Evolutionary conservation across 2,888 invertebrate species (phyloP), one percentile per base, ranked within the genome.

Genomic region (Drosophila hamatofila): DNA sequence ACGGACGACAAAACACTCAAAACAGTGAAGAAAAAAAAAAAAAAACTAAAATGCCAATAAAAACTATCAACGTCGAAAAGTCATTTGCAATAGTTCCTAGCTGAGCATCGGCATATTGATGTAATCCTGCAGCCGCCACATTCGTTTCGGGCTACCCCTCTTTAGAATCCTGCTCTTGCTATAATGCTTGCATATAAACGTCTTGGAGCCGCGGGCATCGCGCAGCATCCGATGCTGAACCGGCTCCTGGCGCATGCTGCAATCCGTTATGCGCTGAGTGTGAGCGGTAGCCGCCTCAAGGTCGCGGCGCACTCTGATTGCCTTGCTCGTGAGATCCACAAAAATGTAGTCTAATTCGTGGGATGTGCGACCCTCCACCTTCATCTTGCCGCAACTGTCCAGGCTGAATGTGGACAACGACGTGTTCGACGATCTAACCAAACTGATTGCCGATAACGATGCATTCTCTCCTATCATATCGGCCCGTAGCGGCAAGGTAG

Each of bases 261-360:
- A 51, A 3, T 72, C 67, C 0, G 46, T 55, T 0, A 88, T 27
- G 5, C 71, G 83, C 23, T 83, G 80, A n/a, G 60, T 58, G 18
- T 83, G 75, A 14, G 64, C 63, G 8, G 59, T 2, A 0, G 66
- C 55, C 2, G 64, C 65, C 58, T 83, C 83, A 9, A 88, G 16
- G 5, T 78, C 86, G 3, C 86, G 68, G 11, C 86, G 77, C 16
- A 83, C 21, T 16, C 73, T 77, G 44, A 86, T 83, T 46, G 68
- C 88, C 54, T 85, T 88, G 16, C 71, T 85, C 9, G 61, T 70
- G 7, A 83, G 60, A 41, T 85, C 61, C 7, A 70, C 62, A 33
- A 80, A 83, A 7, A 75, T 70, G 7, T 49, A 67, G 25, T 73
- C 63, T 21, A 83, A 23, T 30, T 83, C 75, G 7, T 75, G 71